A percentile compares a stretch with the other conserved stretches of the same genome.
Conservation (phyloP, 2,797 vertebrate genomes). For the Selene dorsalis region DNA sequence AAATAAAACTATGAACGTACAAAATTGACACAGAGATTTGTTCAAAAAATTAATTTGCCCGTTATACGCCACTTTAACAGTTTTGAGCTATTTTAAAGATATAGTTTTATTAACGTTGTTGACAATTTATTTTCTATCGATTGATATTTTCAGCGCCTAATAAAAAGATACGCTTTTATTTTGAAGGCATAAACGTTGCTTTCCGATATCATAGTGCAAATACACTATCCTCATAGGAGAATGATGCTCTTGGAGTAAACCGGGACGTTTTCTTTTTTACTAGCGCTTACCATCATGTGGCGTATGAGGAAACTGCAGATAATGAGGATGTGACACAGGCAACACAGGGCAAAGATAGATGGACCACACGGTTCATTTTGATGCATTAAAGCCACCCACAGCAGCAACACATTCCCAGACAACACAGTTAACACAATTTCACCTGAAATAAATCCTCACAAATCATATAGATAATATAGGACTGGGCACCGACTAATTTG, state of each 20-base stretch:
- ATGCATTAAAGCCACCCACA: not conserved
- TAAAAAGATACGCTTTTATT: constrained; percentile 45
- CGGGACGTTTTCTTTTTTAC: not conserved
- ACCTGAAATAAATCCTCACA: not conserved
- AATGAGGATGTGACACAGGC: constrained; percentile 8
- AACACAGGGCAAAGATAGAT: not conserved
- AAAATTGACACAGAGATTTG: not conserved
- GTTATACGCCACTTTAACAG: not conserved
- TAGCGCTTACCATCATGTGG: constrained; percentile 59
- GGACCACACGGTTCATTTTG: not conserved
- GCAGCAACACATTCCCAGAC: not conserved
- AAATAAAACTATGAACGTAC: constrained; percentile 34
- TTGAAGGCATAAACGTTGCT: constrained; percentile 27
- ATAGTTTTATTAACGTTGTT: too few relatives aligned
- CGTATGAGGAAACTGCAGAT: constrained; percentile 25
- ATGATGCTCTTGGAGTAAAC: constrained; percentile 39
- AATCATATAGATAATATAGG: not conserved
- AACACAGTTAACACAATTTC: not conserved
- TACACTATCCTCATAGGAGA: not conserved
- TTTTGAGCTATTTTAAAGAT: too few relatives aligned
- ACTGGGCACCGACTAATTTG: not conserved
- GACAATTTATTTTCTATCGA: too few relatives aligned
- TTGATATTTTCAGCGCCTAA: too few relatives aligned
- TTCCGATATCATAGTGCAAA: constrained; percentile 37
- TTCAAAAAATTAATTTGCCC: not conserved